These are phyloP conservation scores for Drosophila tani DNA, from an alignment of 1,140 invertebrate genomes.

Conservation along the genomic window DNA sequence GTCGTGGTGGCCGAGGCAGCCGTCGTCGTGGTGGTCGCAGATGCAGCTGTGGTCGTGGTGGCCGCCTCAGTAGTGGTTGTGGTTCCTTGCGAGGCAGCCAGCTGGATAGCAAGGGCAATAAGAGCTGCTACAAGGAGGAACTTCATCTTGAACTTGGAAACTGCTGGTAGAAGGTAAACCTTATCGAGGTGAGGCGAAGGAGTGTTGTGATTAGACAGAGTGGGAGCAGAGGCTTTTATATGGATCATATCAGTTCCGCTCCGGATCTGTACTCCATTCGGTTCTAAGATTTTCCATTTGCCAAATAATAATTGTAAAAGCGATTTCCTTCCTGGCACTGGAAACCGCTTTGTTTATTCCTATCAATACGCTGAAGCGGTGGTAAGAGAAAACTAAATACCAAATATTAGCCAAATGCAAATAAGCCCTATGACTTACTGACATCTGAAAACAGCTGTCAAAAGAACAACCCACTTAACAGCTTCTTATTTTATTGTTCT, in stretches of 20 bases:
- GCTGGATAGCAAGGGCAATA: slow-evolving; percentile 10
- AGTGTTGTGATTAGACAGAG: slow-evolving; percentile 11
- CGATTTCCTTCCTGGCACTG: not conserved
- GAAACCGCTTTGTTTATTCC: not conserved
- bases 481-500: no score
- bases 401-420: not conserved
- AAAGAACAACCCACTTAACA: no score
- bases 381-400: not conserved
- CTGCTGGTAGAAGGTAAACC: no score
- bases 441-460: no score
- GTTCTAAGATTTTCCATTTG: not conserved
- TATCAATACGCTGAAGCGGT: not conserved
- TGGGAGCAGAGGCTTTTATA: no score
- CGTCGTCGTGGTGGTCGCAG: not conserved
- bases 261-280: no score
- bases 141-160: slow-evolving; percentile 10
- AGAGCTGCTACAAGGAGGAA: slow-evolving; percentile 6
- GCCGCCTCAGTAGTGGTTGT: not conserved
- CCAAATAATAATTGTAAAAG: not conserved
- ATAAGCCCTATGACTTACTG: not conserved
- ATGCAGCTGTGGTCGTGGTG: not conserved
- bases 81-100: no score
- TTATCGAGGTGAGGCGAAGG: not conserved
- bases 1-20: not conserved
- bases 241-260: no score